phyloP scores from a whole-genome alignment of 1,140 invertebrate species.

The Hestina assimilis region DNA sequence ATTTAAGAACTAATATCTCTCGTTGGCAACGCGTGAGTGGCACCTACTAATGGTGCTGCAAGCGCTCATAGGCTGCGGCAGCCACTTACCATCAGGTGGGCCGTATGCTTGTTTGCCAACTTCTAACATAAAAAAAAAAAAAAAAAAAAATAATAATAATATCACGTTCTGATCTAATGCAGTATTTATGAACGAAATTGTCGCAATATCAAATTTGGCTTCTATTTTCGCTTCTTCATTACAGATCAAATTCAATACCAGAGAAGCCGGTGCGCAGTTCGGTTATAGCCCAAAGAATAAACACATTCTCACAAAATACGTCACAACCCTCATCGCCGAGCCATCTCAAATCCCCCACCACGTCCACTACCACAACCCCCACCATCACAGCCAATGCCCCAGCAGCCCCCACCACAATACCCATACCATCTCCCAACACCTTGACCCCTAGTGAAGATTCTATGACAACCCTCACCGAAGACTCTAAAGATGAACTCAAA shows the following conservation, averaged over 20 bases:
- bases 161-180: too few relatives aligned
- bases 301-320: slow-evolving; percentile 64
- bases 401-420: slow-evolving; percentile 6
- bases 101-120: too few relatives aligned
- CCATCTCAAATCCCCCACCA: slow-evolving; percentile 32
- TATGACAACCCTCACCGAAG: slow-evolving; percentile 21
- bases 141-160: too few relatives aligned
- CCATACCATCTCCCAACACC: slow-evolving; percentile 7
- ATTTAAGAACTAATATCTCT: too few relatives aligned
- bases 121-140: too few relatives aligned
- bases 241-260: slow-evolving; percentile 74
- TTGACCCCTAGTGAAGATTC: background rate
- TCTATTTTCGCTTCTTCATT: background rate
- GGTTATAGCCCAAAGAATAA: slow-evolving; percentile 79
- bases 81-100: too few relatives aligned
- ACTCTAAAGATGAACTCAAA: slow-evolving; percentile 43
- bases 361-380: slow-evolving; percentile 25
- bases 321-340: slow-evolving; percentile 42
- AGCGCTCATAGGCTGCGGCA: too few relatives aligned
- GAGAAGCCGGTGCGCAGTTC: slow-evolving; percentile 82
- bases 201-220: background rate
- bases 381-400: slow-evolving; percentile 24
- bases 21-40: too few relatives aligned
- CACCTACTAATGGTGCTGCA: too few relatives aligned
- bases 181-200: too few relatives aligned